These are phyloP conservation scores for Crioceris asparagi DNA, from an alignment of 2,888 invertebrate genomes.

Conservation along the genomic window DNA sequence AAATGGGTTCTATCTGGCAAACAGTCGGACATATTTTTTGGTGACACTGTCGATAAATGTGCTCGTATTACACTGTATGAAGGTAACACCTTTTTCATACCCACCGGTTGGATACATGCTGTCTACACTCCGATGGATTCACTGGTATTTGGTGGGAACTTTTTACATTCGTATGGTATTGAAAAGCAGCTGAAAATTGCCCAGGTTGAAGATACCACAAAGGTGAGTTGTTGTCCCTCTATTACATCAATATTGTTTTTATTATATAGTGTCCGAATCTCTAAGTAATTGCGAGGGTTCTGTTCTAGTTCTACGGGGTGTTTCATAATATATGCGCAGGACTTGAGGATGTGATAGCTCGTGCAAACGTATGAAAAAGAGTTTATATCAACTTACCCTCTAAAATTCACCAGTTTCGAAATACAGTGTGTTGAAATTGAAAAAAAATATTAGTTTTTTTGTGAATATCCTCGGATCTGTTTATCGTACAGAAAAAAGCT, in stretches of 20 bases:
- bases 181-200: conserved; percentile 94
- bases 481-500: too few species aligned
- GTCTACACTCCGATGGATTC: conserved; percentile 95
- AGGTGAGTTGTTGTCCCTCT: conserved; percentile 46
- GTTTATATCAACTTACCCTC: too few species aligned
- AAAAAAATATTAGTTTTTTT: too few species aligned
- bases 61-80: conserved; percentile 70
- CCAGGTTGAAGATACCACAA: conserved; percentile 88
- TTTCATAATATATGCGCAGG: too few species aligned
- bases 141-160: conserved; percentile 96
- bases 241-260: neutral
- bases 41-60: conserved; percentile 91
- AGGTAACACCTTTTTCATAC: conserved; percentile 95
- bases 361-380: too few species aligned
- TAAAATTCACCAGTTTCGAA: too few species aligned
- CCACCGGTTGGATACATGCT: conserved; percentile 98
- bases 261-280: too few species aligned
- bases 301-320: too few species aligned
- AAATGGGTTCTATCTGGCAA: conserved; percentile 95
- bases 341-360: too few species aligned
- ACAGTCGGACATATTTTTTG: conserved; percentile 92
- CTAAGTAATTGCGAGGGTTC: too few species aligned
- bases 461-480: too few species aligned
- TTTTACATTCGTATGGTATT: conserved; percentile 91
- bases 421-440: too few species aligned